phyloP scores from a whole-genome alignment of 2,797 vertebrate species.

The Enteromius anoplus region DNA sequence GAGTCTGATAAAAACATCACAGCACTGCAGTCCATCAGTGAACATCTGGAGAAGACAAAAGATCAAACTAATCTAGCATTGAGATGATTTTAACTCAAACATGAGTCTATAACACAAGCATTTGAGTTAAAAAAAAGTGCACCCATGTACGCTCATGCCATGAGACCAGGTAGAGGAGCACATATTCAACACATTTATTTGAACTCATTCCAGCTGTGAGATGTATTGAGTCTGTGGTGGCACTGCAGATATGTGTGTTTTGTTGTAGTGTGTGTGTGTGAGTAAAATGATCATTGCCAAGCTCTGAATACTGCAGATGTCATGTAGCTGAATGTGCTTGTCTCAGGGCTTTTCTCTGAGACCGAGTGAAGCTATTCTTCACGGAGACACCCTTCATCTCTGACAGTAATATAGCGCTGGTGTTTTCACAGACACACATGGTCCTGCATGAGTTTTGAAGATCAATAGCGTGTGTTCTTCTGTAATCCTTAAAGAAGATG shows the following conservation, averaged over 20 bases:
- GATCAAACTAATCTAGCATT: too few species aligned
- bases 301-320: background rate
- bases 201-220: background rate
- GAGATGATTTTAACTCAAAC: too few species aligned
- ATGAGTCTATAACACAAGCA: too few species aligned
- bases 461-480: constrained; percentile 10
- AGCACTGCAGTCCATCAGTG: background rate
- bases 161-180: too few species aligned
- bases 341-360: constrained; percentile 6
- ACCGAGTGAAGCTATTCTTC: background rate
- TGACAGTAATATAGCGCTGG: background rate
- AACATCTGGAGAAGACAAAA: background rate
- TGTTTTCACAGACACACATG: background rate
- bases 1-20: background rate
- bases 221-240: background rate
- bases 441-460: background rate
- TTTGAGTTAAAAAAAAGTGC: too few species aligned
- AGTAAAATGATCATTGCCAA: too few species aligned
- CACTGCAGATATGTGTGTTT: background rate
- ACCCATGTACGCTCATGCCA: too few species aligned
- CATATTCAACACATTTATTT: background rate
- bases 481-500: constrained; percentile 28
- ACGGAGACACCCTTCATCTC: background rate
- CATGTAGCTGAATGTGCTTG: background rate
- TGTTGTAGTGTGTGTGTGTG: background rate